Base-by-base conservation (phyloP, 1,140 invertebrate species). In the Tetragnatha versicolor region DNA sequence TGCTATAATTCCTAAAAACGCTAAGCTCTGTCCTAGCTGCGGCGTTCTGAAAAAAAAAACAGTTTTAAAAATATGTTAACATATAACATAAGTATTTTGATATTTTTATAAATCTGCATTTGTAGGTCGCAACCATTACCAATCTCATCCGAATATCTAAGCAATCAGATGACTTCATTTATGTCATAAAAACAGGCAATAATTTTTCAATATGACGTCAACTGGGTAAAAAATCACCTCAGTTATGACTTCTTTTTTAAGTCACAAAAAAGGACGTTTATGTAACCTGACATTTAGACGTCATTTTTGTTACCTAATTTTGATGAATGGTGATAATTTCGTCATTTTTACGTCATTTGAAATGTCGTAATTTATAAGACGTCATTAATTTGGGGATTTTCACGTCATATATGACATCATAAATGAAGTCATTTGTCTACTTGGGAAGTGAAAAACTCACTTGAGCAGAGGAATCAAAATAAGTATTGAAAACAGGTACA, bases 401-500 rank as follows among this genome's bases (percentile, higher is more conserved):
- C 20, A 10, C 10, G 49, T 53, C 49, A 53, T 20, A 53, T 14
- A 53, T 53, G 7, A 6, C 7, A 20, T 6, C 49, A 53, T 10
- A 10, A 53, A 22, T 14, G 20, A 7, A 14, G 20, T 53, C 6
- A 53, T 10, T 9, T 14, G 49, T 22, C 20, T 53, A 20, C 20
- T 9, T 20, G 9, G 3, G 33, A 12, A 20, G 6, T 51, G 2
- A 51, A 14, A 29, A 2, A 51, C 69, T 75, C 79, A 82, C 81
- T 63, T 81, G 22, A 73, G 63, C 14, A 81, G 31, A 6, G 65
- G 37, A 31, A 80, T 22, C 42, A 81, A 12, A 42, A 81, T 31
- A 7, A 81, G 22, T 27, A 81, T 37, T 22, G 75, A 45, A 10
- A 79, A 22, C 4, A 82, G 51, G 35, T 72, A 81, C 20, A 83